These are phyloP conservation scores for Sinohyriopsis cumingii DNA, from an alignment of 2,888 invertebrate species.

Conservation along the genomic window DNA sequence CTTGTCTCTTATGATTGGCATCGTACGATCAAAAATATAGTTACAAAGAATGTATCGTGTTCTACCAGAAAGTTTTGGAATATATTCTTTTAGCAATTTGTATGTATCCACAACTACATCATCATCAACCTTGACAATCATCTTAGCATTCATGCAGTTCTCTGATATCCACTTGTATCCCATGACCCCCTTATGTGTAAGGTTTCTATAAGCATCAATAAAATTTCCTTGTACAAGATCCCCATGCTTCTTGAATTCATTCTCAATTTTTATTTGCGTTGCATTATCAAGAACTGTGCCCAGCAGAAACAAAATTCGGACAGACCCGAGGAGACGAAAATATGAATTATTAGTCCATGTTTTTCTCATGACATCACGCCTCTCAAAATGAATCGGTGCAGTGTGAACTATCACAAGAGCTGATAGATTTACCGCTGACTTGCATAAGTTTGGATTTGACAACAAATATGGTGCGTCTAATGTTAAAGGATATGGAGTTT, in stretches of 20 bases:
- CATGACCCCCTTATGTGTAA: constrained; percentile 52
- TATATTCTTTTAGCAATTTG: constrained; percentile 19
- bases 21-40: constrained; percentile 30
- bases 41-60: constrained; percentile 30
- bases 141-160: constrained; percentile 42
- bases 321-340: constrained; percentile 25
- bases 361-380: constrained; percentile 32
- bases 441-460: constrained; percentile 24
- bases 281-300: constrained; percentile 30
- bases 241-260: constrained; percentile 35
- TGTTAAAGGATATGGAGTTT: constrained; percentile 24
- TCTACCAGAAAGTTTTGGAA: constrained; percentile 20
- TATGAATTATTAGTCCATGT: constrained; percentile 47
- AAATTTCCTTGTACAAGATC: constrained; percentile 57
- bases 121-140: constrained; percentile 51
- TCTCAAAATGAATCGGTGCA: constrained; percentile 34
- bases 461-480: constrained; percentile 19
- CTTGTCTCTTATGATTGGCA: constrained; percentile 30
- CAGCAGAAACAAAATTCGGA: constrained; percentile 44
- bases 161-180: constrained; percentile 51
- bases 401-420: constrained; percentile 39
- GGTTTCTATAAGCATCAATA: constrained; percentile 45
- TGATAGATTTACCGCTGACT: constrained; percentile 17
- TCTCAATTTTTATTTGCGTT: constrained; percentile 26
- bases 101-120: constrained; percentile 49